Percentiles rank a stretch among this genome's conserved stretches.
phyloP scores from a whole-genome alignment of 2,113 vertebrate genomes.

The Phaethon lepturus region DNA sequence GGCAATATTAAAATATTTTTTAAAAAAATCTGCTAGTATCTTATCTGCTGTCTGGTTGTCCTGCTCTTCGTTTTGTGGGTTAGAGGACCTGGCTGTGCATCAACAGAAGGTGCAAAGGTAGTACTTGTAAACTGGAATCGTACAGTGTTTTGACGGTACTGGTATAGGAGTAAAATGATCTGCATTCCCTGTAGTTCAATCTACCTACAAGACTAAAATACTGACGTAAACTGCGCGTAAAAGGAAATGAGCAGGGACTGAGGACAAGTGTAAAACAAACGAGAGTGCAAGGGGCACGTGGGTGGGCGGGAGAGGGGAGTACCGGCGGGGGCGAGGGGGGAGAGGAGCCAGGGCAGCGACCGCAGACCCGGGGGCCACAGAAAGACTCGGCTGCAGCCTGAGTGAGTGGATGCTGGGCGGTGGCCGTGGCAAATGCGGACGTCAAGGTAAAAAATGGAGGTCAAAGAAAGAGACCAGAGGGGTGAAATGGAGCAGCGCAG shows the following conservation, averaged over 20 bases:
- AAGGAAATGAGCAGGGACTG: neutral
- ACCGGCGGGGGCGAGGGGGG: neutral
- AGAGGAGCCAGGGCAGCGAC: neutral
- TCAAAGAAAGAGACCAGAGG: neutral
- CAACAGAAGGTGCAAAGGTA: neutral
- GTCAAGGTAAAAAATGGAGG: neutral
- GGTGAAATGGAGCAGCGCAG: neutral
- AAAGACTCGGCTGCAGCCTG: accelerated
- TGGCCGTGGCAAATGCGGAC: neutral
- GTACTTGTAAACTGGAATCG: neutral
- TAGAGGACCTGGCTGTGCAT: neutral
- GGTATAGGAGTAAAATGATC: neutral
- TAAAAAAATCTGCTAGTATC: neutral
- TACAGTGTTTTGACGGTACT: neutral
- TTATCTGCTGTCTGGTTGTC: neutral
- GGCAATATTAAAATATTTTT: neutral
- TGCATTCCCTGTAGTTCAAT: neutral
- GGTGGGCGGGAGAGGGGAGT: neutral
- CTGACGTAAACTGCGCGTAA: neutral
- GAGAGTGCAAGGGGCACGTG: accelerated
- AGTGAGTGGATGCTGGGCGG: neutral
- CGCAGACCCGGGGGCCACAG: accelerated
- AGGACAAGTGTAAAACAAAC: neutral
- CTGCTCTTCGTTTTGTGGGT: neutral
- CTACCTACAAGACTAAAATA: neutral